These are phyloP conservation scores for Paraescarpia echinospica DNA, from an alignment of 1,140 invertebrate genomes.

Conservation along the genomic window DNA sequence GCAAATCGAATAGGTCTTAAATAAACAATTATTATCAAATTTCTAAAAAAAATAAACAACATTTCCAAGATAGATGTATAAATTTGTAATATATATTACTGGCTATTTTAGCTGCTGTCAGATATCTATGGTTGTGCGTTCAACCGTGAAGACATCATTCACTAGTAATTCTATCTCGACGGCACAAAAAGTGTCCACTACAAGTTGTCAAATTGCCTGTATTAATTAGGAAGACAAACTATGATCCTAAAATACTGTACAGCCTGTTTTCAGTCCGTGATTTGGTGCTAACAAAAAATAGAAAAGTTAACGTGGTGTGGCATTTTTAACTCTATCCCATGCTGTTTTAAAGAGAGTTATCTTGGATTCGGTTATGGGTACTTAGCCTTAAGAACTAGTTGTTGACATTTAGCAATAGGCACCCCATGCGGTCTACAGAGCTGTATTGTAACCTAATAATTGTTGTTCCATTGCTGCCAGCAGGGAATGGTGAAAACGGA, in stretches of 20 bases:
- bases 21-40: no score
- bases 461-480: not conserved
- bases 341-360: not conserved
- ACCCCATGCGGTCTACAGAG: not conserved
- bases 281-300: not conserved
- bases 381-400: not conserved
- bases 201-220: not conserved
- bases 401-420: not conserved
- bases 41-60: no score
- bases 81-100: not conserved
- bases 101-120: not conserved
- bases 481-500: not conserved
- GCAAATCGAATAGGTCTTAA: no score
- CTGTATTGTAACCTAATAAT: not conserved
- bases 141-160: not conserved
- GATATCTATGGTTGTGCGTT: not conserved
- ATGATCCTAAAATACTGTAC: not conserved
- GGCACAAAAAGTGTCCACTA: not conserved
- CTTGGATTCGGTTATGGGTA: not conserved
- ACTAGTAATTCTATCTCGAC: not conserved
- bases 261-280: not conserved
- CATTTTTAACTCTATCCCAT: not conserved
- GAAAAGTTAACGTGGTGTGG: not conserved
- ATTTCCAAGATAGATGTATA: no score
- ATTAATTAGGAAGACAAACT: not conserved